Evolutionary conservation across 1,140 invertebrate genomes (phyloP).

Genomic region (Nasonia vitripennis): DNA sequence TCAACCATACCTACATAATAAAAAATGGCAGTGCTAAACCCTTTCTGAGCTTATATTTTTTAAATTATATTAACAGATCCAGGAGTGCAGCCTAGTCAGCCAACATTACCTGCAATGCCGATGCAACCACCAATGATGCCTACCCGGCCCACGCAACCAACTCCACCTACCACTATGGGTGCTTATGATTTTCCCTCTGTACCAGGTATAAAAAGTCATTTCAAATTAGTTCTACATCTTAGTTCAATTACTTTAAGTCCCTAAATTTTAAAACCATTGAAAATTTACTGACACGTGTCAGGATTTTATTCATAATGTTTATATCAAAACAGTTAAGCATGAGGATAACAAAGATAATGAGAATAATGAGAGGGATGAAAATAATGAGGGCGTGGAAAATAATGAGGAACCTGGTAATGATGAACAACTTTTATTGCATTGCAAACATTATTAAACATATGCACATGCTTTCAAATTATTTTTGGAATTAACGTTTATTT

Average conservation of each 20-base stretch:
- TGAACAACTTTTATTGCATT: background rate
- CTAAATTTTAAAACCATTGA: background rate
- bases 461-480: constrained; percentile 12
- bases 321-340: constrained; percentile 33
- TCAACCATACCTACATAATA: background rate
- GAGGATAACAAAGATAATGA: constrained; percentile 24
- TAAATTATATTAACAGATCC: constrained; percentile 27
- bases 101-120: constrained; percentile 1
- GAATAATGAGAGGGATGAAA: constrained; percentile 45
- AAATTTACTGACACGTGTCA: background rate
- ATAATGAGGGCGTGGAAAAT: constrained; percentile 46
- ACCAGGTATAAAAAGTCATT: constrained; percentile 51
- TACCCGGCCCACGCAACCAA: constrained; percentile 1
- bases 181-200: constrained; percentile 62
- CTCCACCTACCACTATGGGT: constrained; percentile 54
- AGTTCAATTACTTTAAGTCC: background rate
- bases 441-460: background rate
- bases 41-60: background rate
- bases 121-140: background rate
- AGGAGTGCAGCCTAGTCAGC: constrained; percentile 11
- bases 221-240: background rate
- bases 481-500: background rate
- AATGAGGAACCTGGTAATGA: constrained; percentile 25
- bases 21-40: background rate
- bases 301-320: background rate